Base-by-base conservation (phyloP, 2,113 vertebrate species). In the western clawed frog (Xenopus tropicalis) region DNA sequence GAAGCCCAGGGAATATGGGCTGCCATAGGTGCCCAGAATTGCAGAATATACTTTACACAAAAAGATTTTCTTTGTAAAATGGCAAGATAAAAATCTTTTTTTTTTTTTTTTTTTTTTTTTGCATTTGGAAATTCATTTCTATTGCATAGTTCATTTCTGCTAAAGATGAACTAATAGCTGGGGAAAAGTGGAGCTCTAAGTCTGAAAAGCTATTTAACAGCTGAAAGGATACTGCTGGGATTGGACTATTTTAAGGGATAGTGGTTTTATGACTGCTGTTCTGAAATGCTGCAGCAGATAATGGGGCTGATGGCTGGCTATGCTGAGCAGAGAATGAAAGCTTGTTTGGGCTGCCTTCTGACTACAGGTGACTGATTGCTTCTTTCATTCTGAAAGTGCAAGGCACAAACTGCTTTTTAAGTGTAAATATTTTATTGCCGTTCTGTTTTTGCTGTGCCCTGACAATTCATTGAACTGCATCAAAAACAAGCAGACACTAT, bases 191-290 rank as follows among this genome's bases (percentile, higher is more conserved):
- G 52, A 62, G 81, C 78, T 42, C 66, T 78, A 78, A 61, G 43
- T 76, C 71, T 80, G 57, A 76, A 82, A 85, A 82, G 73, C 70
- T 83, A 16, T 86, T 79, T 75, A 78, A 75, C 43, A 79, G 25
- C 62, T 80, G 78, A 77, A 81, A 81, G 37, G 11, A 0, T 43
- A 70, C 80, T 83, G 69, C 63, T 78, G 7, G 43, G 68, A 69
- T 78, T 71, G 70, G 79, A 66, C 66, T 11, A 12, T 79, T 82
- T 67, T 68, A 65, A 77, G 74, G 79, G 21, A 79, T 29, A 75
- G 37, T 76, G 23, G 16, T 14, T 85, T 85, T 85, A 78, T 81
- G 74, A 74, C 74, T 20, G 70, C 77, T 81, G 43, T 77, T 82
- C 64, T 83, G 0, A 0, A 80, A 61, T 71, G 83, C 79, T 83